These are phyloP conservation scores for Melanotaenia nigrans DNA, from an alignment of 2,797 vertebrate genomes.

Conservation along the genomic window DNA sequence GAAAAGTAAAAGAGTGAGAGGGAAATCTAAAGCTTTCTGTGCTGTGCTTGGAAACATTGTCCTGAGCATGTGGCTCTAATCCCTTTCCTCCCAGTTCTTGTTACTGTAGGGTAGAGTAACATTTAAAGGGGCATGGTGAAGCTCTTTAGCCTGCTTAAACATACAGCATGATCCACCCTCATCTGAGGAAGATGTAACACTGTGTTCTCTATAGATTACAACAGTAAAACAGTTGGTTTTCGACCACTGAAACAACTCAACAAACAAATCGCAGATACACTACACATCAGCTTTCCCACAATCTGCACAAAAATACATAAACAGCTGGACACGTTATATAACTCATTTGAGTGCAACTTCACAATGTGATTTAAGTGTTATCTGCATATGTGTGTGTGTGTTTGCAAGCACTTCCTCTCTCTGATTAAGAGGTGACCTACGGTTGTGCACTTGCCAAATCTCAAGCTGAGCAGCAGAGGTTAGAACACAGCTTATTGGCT, in stretches of 20 bases:
- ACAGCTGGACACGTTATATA: slow-evolving; percentile 43
- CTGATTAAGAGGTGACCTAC: slow-evolving; percentile 76
- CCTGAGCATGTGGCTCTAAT: slow-evolving; percentile 25
- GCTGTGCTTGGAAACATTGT: slow-evolving; percentile 45
- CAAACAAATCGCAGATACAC: slow-evolving; percentile 39
- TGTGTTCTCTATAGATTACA: slow-evolving; percentile 30
- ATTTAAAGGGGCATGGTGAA: slow-evolving; percentile 19
- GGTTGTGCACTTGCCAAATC: slow-evolving; percentile 70
- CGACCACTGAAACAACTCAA: slow-evolving; percentile 23
- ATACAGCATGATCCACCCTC: slow-evolving; percentile 7
- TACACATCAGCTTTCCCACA: slow-evolving; percentile 36
- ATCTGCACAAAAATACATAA: slow-evolving; percentile 48
- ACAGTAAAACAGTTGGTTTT: slow-evolving; percentile 36
- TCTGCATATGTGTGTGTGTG: slow-evolving; percentile 37
- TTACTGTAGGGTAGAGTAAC: slow-evolving; percentile 16
- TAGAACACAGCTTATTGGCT: slow-evolving; percentile 69
- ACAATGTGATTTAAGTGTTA: slow-evolving; percentile 60
- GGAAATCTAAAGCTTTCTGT: slow-evolving; percentile 44
- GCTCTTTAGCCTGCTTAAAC: slow-evolving; percentile 31
- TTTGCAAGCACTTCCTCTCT: slow-evolving; percentile 47
- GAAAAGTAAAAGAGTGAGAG: slow-evolving; percentile 22
- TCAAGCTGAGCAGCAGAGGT: slow-evolving; percentile 73
- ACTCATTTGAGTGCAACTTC: slow-evolving; percentile 69
- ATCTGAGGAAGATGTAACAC: slow-evolving; percentile 51
- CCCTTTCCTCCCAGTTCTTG: slow-evolving; percentile 7